A percentile compares a stretch with the other conserved stretches of the same genome.
These are phyloP conservation scores for Dinothrombium tinctorium DNA, from an alignment of 1,140 invertebrate species.

Conservation along the genomic window DNA sequence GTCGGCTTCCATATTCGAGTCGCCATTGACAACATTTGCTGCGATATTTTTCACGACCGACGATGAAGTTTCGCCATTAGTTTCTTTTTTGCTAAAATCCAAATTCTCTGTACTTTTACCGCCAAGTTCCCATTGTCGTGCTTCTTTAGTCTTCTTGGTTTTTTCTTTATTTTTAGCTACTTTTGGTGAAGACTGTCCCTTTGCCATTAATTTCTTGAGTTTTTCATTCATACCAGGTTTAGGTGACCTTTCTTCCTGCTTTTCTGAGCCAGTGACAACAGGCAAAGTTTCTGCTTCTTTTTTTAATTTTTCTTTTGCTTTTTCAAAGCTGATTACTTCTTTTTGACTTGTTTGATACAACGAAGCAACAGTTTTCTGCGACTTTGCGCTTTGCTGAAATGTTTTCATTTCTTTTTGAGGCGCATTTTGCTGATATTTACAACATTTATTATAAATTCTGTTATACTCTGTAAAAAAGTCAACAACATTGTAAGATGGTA, in stretches of 20 bases:
- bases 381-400: constrained; percentile 85
- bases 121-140: constrained; percentile 62
- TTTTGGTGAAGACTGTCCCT: too few relatives aligned
- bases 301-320: too few relatives aligned
- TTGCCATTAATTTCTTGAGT: constrained; percentile 5
- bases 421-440: constrained; percentile 23
- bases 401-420: constrained; percentile 72
- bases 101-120: constrained; percentile 57
- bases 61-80: not conserved
- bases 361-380: constrained; percentile 92
- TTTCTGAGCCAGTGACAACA: too few relatives aligned
- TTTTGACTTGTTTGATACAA: too few relatives aligned
- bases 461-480: constrained; percentile 11
- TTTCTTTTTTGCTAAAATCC: constrained; percentile 49
- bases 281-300: too few relatives aligned
- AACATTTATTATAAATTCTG: constrained; percentile 9
- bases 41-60: constrained; percentile 8
- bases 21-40: constrained; percentile 1
- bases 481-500: constrained; percentile 6
- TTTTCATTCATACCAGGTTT: too few relatives aligned
- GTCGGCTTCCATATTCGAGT: constrained; percentile 10
- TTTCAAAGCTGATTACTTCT: too few relatives aligned
- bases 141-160: constrained; percentile 48
- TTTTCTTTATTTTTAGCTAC: too few relatives aligned
- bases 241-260: too few relatives aligned